Percentiles rank a stretch among this genome's conserved stretches.
These are phyloP conservation scores for Rotaria magnacalcarata DNA, from an alignment of 2,888 invertebrate genomes.

Conservation along the genomic window DNA sequence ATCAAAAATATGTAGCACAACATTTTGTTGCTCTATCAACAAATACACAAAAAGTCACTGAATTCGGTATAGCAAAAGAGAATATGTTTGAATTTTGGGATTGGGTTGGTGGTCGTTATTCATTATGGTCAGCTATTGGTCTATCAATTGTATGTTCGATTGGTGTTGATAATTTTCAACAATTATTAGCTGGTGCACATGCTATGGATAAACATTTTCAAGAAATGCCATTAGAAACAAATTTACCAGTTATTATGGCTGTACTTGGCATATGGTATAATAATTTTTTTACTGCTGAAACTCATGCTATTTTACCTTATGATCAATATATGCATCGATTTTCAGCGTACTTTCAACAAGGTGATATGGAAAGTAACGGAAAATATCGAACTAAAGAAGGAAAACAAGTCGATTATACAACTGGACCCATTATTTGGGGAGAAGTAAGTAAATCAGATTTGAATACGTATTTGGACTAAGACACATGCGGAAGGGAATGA, in stretches of 20 bases:
- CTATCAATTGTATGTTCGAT: slow-evolving; percentile 85
- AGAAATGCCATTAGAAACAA: slow-evolving; percentile 78
- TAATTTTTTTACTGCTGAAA: slow-evolving; percentile 89
- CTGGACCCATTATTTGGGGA: slow-evolving; percentile 85
- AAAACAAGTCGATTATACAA: slow-evolving; percentile 61
- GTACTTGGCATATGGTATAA: slow-evolving; percentile 76
- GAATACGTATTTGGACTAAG: no score
- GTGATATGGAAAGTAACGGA: slow-evolving; percentile 99
- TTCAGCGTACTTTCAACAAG: slow-evolving; percentile 99
- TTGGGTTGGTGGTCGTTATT: slow-evolving; percentile 97
- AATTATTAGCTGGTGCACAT: slow-evolving; percentile 43
- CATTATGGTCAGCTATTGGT: slow-evolving; percentile 98
- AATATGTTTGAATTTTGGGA: slow-evolving; percentile 99
- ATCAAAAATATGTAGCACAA: slow-evolving; percentile 80
- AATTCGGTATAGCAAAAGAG: slow-evolving; percentile 89
- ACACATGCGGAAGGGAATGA: no score
- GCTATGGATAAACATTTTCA: slow-evolving; percentile 77
- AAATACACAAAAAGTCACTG: slow-evolving; percentile 78
- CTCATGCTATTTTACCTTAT: slow-evolving; percentile 90
- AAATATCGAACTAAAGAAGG: slow-evolving; percentile 67
- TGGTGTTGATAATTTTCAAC: slow-evolving; percentile 62
- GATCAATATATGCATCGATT: slow-evolving; percentile 97
- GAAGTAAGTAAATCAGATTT: slow-evolving; percentile 63
- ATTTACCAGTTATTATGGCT: slow-evolving; percentile 90
- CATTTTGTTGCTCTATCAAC: slow-evolving; percentile 98